These are phyloP conservation scores for Eudyptes chrysolophus DNA, from an alignment of 2,113 vertebrate genomes.

Conservation along the genomic window DNA sequence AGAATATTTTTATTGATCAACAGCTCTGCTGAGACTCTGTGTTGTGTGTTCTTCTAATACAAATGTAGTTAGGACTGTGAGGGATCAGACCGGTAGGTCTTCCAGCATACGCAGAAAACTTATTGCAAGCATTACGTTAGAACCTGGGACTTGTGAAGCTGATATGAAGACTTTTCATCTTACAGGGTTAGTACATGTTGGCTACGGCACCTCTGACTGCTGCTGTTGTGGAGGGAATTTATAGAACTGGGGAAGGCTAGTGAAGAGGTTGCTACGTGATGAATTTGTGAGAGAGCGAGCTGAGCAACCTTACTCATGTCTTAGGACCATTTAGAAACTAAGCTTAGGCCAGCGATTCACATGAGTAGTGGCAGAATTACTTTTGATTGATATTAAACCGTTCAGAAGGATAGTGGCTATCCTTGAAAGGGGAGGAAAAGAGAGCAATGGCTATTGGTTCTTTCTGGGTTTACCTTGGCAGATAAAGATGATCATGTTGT, in stretches of 20 bases:
- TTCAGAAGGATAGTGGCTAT: neutral
- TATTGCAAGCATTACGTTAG: neutral
- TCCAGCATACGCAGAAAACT: conserved; percentile 20
- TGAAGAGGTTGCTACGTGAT: neutral
- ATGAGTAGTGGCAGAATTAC: neutral
- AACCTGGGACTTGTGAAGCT: neutral
- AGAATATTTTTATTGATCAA: conserved; percentile 63
- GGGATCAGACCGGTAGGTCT: conserved; percentile 8
- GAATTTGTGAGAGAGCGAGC: neutral
- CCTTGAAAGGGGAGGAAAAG: neutral
- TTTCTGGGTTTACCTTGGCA: neutral
- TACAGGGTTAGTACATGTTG: neutral
- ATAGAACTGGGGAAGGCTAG: neutral
- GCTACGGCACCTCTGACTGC: neutral
- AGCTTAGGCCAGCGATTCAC: neutral
- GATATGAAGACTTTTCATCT: neutral
- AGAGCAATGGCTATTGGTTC: neutral
- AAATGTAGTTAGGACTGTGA: neutral
- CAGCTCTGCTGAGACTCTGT: conserved; percentile 56
- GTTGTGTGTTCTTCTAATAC: conserved; percentile 40
- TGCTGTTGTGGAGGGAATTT: neutral
- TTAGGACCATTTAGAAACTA: neutral
- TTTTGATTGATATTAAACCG: neutral
- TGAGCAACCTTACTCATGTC: neutral
- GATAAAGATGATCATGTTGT: neutral